phyloP scores from a whole-genome alignment of 2,888 invertebrate species.

The Hypolimnas misippus region DNA sequence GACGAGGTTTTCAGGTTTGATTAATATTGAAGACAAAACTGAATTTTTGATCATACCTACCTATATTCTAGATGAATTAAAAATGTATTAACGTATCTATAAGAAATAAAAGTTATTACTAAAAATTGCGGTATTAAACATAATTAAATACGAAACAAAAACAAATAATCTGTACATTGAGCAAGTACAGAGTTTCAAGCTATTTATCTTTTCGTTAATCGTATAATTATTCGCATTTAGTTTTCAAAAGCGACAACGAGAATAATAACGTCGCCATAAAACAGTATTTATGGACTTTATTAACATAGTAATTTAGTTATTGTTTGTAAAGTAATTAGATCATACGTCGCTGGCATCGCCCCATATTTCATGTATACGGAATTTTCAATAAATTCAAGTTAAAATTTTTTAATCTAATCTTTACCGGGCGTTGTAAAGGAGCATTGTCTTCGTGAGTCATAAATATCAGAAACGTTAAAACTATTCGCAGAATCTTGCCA shows the following conservation, averaged over 20 bases:
- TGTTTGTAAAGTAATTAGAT: background rate
- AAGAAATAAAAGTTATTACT: too few species aligned
- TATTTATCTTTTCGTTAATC: background rate
- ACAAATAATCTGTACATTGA: background rate
- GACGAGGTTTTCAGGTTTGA: too few species aligned
- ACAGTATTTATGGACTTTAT: slow-evolving; percentile 4
- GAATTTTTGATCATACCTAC: too few species aligned
- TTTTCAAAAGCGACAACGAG: slow-evolving; percentile 1
- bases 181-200: background rate
- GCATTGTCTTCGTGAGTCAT: slow-evolving; percentile 26
- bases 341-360: background rate
- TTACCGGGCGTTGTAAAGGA: background rate
- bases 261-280: slow-evolving; percentile 5
- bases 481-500: slow-evolving; percentile 52
- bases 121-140: too few species aligned
- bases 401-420: slow-evolving; percentile 10
- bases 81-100: too few species aligned
- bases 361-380: background rate
- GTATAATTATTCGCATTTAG: slow-evolving; percentile 1
- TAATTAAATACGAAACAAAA: too few species aligned
- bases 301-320: background rate
- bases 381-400: slow-evolving; percentile 13
- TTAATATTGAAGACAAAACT: too few species aligned
- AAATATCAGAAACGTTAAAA: slow-evolving; percentile 42
- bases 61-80: too few species aligned